A percentile compares a stretch with the other conserved stretches of the same genome.
Conservation (phyloP, 2,113 vertebrate genomes). For the Setophaga petechia region DNA sequence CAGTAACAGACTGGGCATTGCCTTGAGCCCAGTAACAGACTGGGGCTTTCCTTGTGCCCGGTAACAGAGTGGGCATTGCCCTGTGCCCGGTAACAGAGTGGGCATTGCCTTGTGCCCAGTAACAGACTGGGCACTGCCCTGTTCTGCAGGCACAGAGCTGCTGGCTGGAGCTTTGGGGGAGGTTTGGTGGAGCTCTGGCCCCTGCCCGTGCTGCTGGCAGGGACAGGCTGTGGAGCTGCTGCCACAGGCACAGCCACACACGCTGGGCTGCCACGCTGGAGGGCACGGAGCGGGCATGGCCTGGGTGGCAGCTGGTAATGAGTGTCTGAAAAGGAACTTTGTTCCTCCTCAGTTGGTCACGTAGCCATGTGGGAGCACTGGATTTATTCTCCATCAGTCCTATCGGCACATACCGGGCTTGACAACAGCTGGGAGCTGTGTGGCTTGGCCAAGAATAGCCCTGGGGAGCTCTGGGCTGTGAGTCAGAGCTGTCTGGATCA, state of each 20-base stretch:
- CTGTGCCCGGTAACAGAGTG: neutral
- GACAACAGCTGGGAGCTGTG: constrained; percentile 60
- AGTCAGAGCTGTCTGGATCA: constrained; percentile 11
- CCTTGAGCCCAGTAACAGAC: neutral
- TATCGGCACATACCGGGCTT: constrained; percentile 23
- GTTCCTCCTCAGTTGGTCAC: constrained; percentile 22
- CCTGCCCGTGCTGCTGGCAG: rapidly evolving
- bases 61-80: no score
- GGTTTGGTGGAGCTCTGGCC: rapidly evolving
- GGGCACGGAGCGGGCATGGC: neutral
- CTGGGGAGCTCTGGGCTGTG: neutral
- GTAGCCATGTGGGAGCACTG: constrained; percentile 34
- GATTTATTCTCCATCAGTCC: constrained; percentile 24
- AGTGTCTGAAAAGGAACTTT: constrained; percentile 38
- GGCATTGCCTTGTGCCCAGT: neutral
- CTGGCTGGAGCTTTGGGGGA: neutral
- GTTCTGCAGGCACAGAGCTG: neutral
- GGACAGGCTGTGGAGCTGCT: rapidly evolving
- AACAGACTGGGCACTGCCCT: neutral
- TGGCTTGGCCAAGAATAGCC: constrained; percentile 48
- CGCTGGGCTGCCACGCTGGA: neutral
- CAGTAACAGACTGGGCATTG: no score
- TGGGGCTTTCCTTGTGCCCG: no score
- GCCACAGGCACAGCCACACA: rapidly evolving
- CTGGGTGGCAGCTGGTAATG: neutral